Evolutionary conservation across 2,113 vertebrate genomes (phyloP).

Genomic region (Mastomys coucha): DNA sequence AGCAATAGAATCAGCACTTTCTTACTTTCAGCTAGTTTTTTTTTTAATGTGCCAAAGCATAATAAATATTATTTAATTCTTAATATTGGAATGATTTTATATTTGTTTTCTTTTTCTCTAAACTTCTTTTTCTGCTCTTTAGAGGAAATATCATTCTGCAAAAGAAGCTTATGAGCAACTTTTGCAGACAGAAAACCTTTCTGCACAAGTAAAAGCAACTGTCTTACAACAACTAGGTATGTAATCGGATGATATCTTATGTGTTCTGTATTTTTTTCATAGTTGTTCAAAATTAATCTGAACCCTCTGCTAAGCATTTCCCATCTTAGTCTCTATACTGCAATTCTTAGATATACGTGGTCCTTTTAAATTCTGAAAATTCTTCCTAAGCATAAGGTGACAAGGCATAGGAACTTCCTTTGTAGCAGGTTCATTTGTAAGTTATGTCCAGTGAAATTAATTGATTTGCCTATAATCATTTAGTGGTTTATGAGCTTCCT

Average conservation of each 20-base stretch:
- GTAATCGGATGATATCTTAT: constrained; percentile 81
- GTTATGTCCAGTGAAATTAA: neutral
- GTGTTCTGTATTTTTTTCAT: constrained; percentile 39
- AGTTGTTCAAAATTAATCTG: constrained; percentile 59
- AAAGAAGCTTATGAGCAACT: constrained; percentile 99
- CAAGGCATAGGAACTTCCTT: neutral
- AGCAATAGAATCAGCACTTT: constrained; percentile 25
- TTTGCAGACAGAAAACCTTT: constrained; percentile 96
- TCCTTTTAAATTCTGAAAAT: constrained; percentile 58
- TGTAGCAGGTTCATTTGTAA: neutral
- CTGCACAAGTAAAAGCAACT: constrained; percentile 98
- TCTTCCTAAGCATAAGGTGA: neutral
- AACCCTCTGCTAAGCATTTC: neutral
- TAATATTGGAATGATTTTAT: constrained; percentile 18
- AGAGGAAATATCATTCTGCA: constrained; percentile 98
- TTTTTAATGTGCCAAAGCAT: constrained; percentile 8
- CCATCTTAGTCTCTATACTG: neutral
- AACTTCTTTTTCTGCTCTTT: constrained; percentile 79
- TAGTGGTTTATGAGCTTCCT: constrained; percentile 40
- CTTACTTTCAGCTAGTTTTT: constrained; percentile 17
- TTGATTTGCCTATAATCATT: constrained; percentile 21
- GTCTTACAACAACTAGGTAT: constrained; percentile 98
- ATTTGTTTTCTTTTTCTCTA: constrained; percentile 79
- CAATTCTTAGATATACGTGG: constrained; percentile 9
- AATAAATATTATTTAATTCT: constrained; percentile 44